phyloP scores from a whole-genome alignment of 1,140 invertebrate species.

The Drosophila ironensis region DNA sequence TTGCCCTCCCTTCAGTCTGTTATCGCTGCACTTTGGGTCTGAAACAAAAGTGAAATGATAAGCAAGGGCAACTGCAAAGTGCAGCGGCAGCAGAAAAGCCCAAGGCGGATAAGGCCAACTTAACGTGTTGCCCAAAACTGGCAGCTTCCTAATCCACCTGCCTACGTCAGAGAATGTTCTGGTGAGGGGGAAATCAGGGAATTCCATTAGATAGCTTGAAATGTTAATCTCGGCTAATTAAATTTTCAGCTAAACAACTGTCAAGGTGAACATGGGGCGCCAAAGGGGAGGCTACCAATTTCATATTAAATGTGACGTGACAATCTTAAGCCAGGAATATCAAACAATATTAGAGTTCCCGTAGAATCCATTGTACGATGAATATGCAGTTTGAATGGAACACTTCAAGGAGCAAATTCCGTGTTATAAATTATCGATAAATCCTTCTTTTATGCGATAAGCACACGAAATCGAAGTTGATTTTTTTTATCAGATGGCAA shows the following conservation, averaged over 20 bases:
- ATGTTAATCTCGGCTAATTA: slow-evolving; percentile 28
- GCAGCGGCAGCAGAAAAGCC: slow-evolving; percentile 9
- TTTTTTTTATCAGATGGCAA: no score
- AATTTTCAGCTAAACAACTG: slow-evolving; percentile 13
- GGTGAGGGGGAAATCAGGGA: background rate
- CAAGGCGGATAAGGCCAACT: slow-evolving; percentile 7
- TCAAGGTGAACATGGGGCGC: slow-evolving; percentile 12
- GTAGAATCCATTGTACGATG: no score
- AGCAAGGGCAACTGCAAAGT: slow-evolving; percentile 35
- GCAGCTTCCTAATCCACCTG: background rate
- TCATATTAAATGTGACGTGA: background rate
- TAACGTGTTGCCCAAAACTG: slow-evolving; percentile 17
- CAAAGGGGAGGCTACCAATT: slow-evolving; percentile 8
- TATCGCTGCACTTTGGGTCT: slow-evolving; percentile 17
- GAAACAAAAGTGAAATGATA: slow-evolving; percentile 48
- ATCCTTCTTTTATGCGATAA: no score
- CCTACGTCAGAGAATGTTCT: background rate
- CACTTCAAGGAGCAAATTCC: no score
- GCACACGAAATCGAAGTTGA: no score
- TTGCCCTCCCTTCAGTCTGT: slow-evolving; percentile 30
- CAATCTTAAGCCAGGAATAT: background rate
- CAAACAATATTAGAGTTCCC: slow-evolving; percentile 1
- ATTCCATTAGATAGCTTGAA: slow-evolving; percentile 18
- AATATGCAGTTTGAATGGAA: no score
- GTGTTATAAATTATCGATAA: no score